Percentiles rank a stretch among this genome's conserved stretches.
Conservation (phyloP, 92 coral and sea anemone genomes). For the Phenganax marumi region DNA sequence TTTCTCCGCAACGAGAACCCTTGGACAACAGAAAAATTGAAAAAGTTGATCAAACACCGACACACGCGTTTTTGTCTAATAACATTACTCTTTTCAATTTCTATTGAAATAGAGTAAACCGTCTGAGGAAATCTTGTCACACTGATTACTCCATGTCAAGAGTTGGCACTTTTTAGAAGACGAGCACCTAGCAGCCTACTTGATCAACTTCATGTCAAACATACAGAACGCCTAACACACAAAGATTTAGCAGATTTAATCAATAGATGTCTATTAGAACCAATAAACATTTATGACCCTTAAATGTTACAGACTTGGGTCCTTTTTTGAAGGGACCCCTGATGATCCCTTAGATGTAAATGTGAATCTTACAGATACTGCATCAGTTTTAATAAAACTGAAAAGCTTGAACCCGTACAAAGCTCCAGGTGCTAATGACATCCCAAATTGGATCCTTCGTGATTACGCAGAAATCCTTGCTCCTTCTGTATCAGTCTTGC, state of each 20-base stretch:
- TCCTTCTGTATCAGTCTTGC: too few relatives aligned
- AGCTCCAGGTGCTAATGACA: slow-evolving; percentile 45
- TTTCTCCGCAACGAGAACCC: slow-evolving; percentile 7
- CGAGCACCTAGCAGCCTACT: too few relatives aligned
- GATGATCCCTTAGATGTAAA: slow-evolving; percentile 21
- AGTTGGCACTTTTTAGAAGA: neutral
- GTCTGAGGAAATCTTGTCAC: slow-evolving; percentile 19
- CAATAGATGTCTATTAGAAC: slow-evolving; percentile 8
- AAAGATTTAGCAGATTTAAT: slow-evolving; percentile 18
- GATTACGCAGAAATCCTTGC: slow-evolving; percentile 65
- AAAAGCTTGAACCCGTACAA: neutral
- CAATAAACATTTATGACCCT: neutral
- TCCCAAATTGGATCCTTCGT: slow-evolving; percentile 56
- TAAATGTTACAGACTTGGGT: slow-evolving; percentile 1
- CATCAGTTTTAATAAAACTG: too few relatives aligned
- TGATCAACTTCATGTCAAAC: neutral
- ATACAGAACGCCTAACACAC: slow-evolving; percentile 21
- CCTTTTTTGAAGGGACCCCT: slow-evolving; percentile 1
- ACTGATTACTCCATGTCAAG: neutral
- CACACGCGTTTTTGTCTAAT: slow-evolving; percentile 7
- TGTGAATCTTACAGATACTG: neutral
- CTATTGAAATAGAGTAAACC: slow-evolving; percentile 35
- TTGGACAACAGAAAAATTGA: slow-evolving; percentile 21
- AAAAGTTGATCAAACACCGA: neutral
- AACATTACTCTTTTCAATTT: slow-evolving; percentile 7